A percentile compares a stretch with the other conserved stretches of the same genome.
These are phyloP conservation scores for Lasioglossum calceatum DNA, from an alignment of 2,888 invertebrate species.

Conservation along the genomic window DNA sequence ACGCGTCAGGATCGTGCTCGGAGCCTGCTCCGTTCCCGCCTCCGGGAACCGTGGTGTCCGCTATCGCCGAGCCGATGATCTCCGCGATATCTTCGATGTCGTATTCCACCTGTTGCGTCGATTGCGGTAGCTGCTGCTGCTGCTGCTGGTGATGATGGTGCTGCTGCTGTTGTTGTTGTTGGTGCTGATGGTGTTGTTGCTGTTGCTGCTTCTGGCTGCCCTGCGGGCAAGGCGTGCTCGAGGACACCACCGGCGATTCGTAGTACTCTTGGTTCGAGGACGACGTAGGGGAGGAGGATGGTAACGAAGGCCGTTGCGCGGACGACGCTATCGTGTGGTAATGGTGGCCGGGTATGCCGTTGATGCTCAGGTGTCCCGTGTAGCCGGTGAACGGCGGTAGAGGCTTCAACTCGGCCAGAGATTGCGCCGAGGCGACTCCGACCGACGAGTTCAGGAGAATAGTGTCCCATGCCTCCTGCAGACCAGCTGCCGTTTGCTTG, in stretches of 20 bases:
- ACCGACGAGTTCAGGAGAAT: constrained; percentile 86
- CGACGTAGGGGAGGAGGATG: constrained; percentile 81
- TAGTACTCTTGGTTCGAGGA: constrained; percentile 83
- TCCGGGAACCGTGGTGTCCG: constrained; percentile 94
- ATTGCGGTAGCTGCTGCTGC: constrained; percentile 86
- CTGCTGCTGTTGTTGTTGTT: constrained; percentile 68
- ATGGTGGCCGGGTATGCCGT: constrained; percentile 94
- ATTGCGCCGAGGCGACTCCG: constrained; percentile 87
- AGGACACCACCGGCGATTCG: constrained; percentile 84
- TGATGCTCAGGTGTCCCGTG: constrained; percentile 94
- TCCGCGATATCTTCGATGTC: constrained; percentile 94
- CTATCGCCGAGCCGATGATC: constrained; percentile 95
- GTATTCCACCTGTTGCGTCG: constrained; percentile 85
- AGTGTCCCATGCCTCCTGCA: constrained; percentile 89
- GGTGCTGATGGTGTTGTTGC: constrained; percentile 87
- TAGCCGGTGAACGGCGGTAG: constrained; percentile 95
- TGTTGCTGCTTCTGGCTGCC: constrained; percentile 76
- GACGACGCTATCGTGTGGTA: constrained; percentile 91
- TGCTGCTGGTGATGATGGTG: constrained; percentile 86
- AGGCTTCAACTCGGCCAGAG: constrained; percentile 93
- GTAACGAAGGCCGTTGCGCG: constrained; percentile 81
- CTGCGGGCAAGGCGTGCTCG: constrained; percentile 84
- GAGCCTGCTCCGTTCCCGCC: constrained; percentile 85
- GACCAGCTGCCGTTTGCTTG: constrained; percentile 79
- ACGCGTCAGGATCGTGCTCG: constrained; percentile 89